Evolutionary conservation across 2,113 vertebrate genomes (phyloP).

Genomic region (Zonotrichia leucophrys): DNA sequence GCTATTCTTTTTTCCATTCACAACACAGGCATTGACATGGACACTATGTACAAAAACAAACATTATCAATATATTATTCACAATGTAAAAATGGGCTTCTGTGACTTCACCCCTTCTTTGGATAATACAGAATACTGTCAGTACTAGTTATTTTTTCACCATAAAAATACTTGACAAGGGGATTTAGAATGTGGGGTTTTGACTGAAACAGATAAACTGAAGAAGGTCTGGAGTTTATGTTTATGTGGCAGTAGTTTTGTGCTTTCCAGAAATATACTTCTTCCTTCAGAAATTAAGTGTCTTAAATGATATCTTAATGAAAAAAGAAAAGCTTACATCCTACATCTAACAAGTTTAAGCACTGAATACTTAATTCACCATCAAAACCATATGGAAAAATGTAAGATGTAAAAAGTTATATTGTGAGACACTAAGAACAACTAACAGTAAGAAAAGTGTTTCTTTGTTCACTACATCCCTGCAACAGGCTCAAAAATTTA

Average conservation of each 20-base stretch:
- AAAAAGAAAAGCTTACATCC: not conserved
- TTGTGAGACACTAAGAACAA: not conserved
- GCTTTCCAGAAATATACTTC: not conserved
- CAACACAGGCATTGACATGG: not conserved
- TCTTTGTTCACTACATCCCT: not conserved
- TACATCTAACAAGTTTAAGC: not conserved
- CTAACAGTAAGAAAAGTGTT: not conserved
- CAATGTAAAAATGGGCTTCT: not conserved
- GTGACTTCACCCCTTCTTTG: not conserved
- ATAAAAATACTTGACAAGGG: not conserved
- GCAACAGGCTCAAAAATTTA: not conserved
- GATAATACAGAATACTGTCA: not conserved
- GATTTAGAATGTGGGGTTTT: not conserved
- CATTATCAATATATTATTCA: not conserved
- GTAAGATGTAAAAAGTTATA: not conserved
- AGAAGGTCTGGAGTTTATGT: not conserved
- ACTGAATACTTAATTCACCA: not conserved
- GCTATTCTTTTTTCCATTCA: not conserved
- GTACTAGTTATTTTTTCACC: not conserved
- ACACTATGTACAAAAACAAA: not conserved
- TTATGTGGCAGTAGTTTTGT: not conserved
- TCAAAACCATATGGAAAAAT: not conserved
- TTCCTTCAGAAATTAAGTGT: not conserved
- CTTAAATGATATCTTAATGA: not conserved
- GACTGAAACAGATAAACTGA: not conserved